These are phyloP conservation scores for Mastigias papua DNA, from an alignment of 30 jellyfish, hydroid and myxozoan genomes.

Conservation along the genomic window DNA sequence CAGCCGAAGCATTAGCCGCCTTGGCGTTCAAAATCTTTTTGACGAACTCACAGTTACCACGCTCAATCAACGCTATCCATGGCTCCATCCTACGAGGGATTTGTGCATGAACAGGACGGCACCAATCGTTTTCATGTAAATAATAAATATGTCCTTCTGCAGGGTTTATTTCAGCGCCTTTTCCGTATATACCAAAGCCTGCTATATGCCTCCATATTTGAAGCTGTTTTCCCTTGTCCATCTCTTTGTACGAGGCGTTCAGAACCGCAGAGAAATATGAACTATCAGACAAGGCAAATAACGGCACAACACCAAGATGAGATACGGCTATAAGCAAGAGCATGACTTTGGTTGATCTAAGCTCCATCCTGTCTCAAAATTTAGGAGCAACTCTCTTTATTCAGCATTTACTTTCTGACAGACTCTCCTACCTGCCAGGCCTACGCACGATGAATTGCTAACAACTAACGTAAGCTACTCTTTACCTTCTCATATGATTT, in stretches of 20 bases:
- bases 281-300: not conserved
- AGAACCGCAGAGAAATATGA: conserved; percentile 41
- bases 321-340: not conserved
- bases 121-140: conserved; percentile 55
- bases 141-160: conserved; percentile 62
- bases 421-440: not conserved
- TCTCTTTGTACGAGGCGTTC: conserved; percentile 67
- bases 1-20: conserved; percentile 91
- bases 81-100: conserved; percentile 26
- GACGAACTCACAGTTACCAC: conserved; percentile 74
- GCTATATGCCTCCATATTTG: conserved; percentile 44
- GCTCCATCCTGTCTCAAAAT: not conserved
- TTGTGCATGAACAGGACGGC: conserved; percentile 27
- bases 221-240: not conserved
- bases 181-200: conserved; percentile 63
- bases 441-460: conserved; percentile 29
- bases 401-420: conserved; percentile 5
- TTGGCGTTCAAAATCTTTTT: conserved; percentile 75
- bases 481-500: conserved; percentile 23
- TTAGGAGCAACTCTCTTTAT: not conserved
- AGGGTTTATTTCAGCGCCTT: conserved; percentile 47
- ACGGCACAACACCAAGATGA: conserved; percentile 3
- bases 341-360: not conserved
- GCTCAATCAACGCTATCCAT: conserved; percentile 93
- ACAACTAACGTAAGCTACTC: conserved; percentile 21